Evolutionary conservation across 92 coral and sea anemone genomes (phyloP).

Genomic region (Hydrozoanthus gracilis): DNA sequence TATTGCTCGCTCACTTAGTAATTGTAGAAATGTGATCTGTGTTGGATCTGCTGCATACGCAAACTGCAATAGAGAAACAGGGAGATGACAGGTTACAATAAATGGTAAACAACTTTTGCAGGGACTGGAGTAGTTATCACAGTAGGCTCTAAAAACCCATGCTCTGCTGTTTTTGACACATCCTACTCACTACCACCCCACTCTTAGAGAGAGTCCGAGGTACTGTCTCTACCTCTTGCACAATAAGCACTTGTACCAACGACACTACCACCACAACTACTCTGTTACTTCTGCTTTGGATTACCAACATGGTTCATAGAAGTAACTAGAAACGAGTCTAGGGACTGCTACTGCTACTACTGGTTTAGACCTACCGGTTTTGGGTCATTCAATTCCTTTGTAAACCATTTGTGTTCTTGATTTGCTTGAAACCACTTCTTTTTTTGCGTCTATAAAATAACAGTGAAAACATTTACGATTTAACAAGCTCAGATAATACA

Average conservation of each 20-base stretch:
- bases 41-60: constrained; percentile 75
- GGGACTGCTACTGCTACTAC: not conserved
- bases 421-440: constrained; percentile 28
- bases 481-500: too few species aligned
- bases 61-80: constrained; percentile 59
- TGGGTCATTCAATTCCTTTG: not conserved
- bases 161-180: too few species aligned
- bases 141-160: too few species aligned
- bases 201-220: too few species aligned
- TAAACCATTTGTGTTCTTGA: constrained; percentile 25
- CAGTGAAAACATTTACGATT: not conserved
- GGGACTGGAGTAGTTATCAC: too few species aligned
- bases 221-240: too few species aligned
- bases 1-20: constrained; percentile 84
- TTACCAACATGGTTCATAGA: too few species aligned
- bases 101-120: not conserved
- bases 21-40: constrained; percentile 85
- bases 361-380: constrained; percentile 14
- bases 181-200: too few species aligned
- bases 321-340: too few species aligned
- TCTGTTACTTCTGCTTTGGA: too few species aligned
- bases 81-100: not conserved
- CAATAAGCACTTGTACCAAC: too few species aligned
- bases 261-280: too few species aligned
- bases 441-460: constrained; percentile 13